Percentiles rank a stretch among this genome's conserved stretches.
Conservation (phyloP, 1,140 invertebrate genomes). For the Orius laevigatus region DNA sequence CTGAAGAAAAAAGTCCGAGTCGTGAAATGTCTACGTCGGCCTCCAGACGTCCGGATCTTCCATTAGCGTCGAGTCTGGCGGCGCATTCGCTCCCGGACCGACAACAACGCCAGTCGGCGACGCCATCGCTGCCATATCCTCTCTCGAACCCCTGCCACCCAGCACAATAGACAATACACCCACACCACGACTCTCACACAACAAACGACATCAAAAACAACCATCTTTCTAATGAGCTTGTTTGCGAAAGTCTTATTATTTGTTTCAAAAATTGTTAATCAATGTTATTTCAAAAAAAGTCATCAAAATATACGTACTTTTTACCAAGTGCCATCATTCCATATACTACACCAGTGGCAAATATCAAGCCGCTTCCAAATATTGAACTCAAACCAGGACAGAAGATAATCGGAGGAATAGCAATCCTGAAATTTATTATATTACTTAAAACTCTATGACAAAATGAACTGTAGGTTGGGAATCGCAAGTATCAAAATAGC, state of each 20-base stretch:
- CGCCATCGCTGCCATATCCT: constrained; percentile 67
- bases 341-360: constrained; percentile 75
- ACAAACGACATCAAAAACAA: constrained; percentile 5
- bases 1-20: constrained; percentile 3
- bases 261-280: neutral
- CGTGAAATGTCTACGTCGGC: constrained; percentile 52
- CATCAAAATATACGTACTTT: constrained; percentile 49
- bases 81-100: constrained; percentile 33
- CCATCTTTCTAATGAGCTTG: neutral
- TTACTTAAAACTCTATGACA: too few relatives aligned
- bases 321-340: constrained; percentile 84
- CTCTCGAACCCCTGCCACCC: constrained; percentile 51
- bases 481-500: constrained; percentile 9
- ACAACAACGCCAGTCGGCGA: constrained; percentile 39
- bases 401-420: constrained; percentile 59
- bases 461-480: constrained; percentile 15
- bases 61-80: constrained; percentile 58
- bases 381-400: constrained; percentile 58
- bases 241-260: constrained; percentile 3
- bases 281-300: constrained; percentile 1
- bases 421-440: constrained; percentile 54
- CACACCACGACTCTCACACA: constrained; percentile 8
- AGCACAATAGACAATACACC: neutral
- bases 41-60: constrained; percentile 79
- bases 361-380: constrained; percentile 74